phyloP scores from a whole-genome alignment of 1,140 invertebrate species.

The Megalopta genalis region DNA sequence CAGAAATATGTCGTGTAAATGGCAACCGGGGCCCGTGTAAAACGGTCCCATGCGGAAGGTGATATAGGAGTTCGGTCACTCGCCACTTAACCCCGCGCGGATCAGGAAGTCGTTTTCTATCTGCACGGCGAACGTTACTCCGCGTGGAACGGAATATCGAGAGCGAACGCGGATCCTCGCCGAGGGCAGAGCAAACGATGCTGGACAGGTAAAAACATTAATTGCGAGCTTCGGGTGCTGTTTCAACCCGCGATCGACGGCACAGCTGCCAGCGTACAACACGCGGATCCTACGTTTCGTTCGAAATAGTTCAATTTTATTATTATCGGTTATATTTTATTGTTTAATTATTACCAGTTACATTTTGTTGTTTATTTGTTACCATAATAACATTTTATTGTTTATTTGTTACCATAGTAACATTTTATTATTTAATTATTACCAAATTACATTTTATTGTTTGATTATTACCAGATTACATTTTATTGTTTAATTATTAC shows the following conservation, averaged over 20 bases:
- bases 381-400: too few species aligned
- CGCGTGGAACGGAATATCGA: constrained; percentile 44
- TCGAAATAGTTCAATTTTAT: too few species aligned
- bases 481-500: too few species aligned
- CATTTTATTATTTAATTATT: too few species aligned
- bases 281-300: too few species aligned
- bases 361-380: too few species aligned
- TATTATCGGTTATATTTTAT: too few species aligned
- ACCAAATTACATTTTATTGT: too few species aligned
- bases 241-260: background rate
- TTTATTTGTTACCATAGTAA: too few species aligned
- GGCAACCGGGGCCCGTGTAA: constrained; percentile 22
- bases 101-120: constrained; percentile 46
- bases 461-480: too few species aligned
- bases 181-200: constrained; percentile 30
- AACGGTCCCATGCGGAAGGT: constrained; percentile 22
- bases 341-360: too few species aligned
- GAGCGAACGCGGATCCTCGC: constrained; percentile 38
- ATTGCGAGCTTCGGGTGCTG: background rate
- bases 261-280: too few species aligned
- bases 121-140: background rate
- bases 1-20: constrained; percentile 42
- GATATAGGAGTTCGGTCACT: constrained; percentile 24
- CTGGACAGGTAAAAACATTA: constrained; percentile 32
- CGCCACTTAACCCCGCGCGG: constrained; percentile 21